These are phyloP conservation scores for Agrilus cyanescens DNA, from an alignment of 2,888 invertebrate genomes.

Conservation along the genomic window DNA sequence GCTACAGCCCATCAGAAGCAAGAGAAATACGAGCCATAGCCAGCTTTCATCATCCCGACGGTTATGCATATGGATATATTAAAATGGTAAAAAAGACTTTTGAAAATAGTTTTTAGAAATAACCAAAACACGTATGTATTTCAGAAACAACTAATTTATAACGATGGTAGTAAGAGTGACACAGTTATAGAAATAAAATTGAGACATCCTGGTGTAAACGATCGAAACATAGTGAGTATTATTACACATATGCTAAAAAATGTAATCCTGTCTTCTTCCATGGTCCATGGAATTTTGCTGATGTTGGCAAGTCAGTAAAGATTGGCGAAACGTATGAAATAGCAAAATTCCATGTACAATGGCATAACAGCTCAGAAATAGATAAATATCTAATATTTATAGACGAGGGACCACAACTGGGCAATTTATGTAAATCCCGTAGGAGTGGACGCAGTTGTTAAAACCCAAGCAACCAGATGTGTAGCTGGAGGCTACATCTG, in stretches of 20 bases:
- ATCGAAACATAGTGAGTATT: slow-evolving; percentile 60
- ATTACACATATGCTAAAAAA: not conserved
- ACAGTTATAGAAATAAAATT: slow-evolving; percentile 83
- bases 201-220: slow-evolving; percentile 74
- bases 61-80: slow-evolving; percentile 76
- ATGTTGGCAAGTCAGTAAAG: too few species aligned
- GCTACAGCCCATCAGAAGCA: slow-evolving; percentile 79
- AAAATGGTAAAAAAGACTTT: slow-evolving; percentile 47
- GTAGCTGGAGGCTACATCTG: slow-evolving; percentile 85
- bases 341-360: too few species aligned
- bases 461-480: slow-evolving; percentile 67
- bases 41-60: slow-evolving; percentile 81
- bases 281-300: too few species aligned
- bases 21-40: slow-evolving; percentile 77
- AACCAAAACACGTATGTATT: slow-evolving; percentile 19
- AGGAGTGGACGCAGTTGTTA: slow-evolving; percentile 80
- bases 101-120: not conserved
- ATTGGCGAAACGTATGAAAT: too few species aligned
- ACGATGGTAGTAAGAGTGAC: slow-evolving; percentile 76
- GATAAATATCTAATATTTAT: slow-evolving; percentile 23
- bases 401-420: slow-evolving; percentile 81
- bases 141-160: slow-evolving; percentile 75
- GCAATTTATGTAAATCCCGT: slow-evolving; percentile 85
- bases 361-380: too few species aligned
- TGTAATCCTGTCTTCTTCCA: too few species aligned